These are phyloP conservation scores for Barbus barbus DNA, from an alignment of 2,113 vertebrate species.

Conservation along the genomic window DNA sequence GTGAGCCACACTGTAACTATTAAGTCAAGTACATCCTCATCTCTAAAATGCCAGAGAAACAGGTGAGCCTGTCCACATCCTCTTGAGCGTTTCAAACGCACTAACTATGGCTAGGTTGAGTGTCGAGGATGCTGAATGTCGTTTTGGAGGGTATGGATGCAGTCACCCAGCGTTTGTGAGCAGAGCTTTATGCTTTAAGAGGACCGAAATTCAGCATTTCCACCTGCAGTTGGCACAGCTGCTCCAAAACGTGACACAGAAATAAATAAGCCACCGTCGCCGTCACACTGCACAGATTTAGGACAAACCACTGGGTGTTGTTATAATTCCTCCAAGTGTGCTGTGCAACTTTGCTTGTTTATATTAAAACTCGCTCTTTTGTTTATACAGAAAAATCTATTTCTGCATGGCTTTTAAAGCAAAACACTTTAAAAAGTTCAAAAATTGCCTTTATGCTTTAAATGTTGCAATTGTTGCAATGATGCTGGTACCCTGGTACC, in stretches of 20 bases:
- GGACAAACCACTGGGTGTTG: slow-evolving; percentile 1
- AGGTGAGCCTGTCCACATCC: slow-evolving; percentile 26
- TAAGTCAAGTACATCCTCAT: slow-evolving; percentile 41
- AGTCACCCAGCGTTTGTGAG: neutral
- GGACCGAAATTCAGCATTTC: neutral
- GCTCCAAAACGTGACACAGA: neutral
- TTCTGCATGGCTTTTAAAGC: neutral
- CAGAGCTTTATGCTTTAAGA: neutral
- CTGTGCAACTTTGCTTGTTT: neutral
- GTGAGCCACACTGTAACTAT: slow-evolving; percentile 18
- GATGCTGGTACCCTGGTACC: slow-evolving; percentile 10
- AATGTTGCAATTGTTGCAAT: neutral
- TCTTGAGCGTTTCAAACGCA: neutral
- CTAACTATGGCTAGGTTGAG: neutral
- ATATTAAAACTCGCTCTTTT: neutral
- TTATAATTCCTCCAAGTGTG: neutral
- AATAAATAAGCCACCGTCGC: slow-evolving; percentile 25
- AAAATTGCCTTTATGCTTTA: neutral
- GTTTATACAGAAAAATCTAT: neutral
- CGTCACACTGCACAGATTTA: slow-evolving; percentile 13
- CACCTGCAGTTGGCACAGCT: slow-evolving; percentile 28
- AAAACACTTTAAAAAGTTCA: neutral
- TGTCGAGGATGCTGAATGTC: neutral
- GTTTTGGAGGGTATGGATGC: neutral
- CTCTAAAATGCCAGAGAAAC: slow-evolving; percentile 33